Evolutionary conservation across 2,888 invertebrate species (phyloP), one percentile per base, ranked within the genome.

Genomic region (Napeogenes inachia): DNA sequence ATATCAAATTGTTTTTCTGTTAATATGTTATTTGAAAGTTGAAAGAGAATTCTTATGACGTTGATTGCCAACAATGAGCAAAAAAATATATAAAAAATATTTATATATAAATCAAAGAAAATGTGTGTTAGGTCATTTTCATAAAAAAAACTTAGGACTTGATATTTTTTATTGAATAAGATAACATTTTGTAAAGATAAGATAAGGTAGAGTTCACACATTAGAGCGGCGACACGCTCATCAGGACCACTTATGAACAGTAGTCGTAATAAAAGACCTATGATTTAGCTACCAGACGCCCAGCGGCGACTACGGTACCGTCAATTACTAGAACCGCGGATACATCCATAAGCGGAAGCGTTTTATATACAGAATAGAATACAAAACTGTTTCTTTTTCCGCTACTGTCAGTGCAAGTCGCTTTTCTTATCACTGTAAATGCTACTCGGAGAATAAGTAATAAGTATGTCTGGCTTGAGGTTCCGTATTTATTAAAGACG

Each of bases 241-340:
- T 30, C 6, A 13, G 12, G 35, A 35, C 13, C 47, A 47, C 47
- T 47, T 50, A 30, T 30, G 50, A 50, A 50, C 50, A 50, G 50
- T 50, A 50, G 50, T 30, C 30, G 50, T 12, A 12, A 13, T 10
- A 30, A 64, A 66, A 60, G 45, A 57, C 53, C 45, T 50, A 42
- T 62, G 64, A 66, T 64, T 66, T 58, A 62, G 58, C 60, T 47
- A 57, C 54, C 56, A 56, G 54, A 60, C 8, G 33, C 47, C 66
- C 60, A 10, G 56, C 50, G 60, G 60, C 56, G 54, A 61, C 61
- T 61, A 64, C 66, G 66, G 66, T 66, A 64, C 54, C 47, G 50
- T 56, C 21, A 38, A 57, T 60, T 57, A 50, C 30, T 21, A 50
- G 30, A 13, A 38, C 30, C 4, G 54, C 42, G 42, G 56, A 50